Conservation (phyloP, 2,888 invertebrate genomes). For the Lamellibrachia satsuma region DNA sequence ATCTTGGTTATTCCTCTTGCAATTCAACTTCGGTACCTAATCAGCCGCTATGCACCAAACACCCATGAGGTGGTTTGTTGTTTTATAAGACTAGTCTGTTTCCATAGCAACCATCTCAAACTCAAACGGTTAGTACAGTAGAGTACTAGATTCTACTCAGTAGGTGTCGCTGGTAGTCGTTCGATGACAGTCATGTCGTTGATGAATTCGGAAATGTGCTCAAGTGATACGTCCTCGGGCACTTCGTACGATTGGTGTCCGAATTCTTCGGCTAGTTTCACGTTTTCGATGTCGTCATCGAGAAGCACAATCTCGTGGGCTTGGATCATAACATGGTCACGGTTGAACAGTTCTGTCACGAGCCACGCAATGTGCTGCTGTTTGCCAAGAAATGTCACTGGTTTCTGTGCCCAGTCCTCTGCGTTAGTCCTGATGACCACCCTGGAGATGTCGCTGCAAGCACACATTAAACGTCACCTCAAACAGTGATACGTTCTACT, state of each 20-base stretch:
- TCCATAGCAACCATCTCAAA: background rate
- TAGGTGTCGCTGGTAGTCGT: background rate
- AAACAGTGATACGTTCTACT: conserved; percentile 40
- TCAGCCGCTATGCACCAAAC: background rate
- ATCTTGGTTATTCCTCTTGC: background rate
- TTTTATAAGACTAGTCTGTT: background rate
- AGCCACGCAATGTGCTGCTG: conserved; percentile 56
- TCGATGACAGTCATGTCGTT: conserved; percentile 23
- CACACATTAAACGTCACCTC: conserved; percentile 30
- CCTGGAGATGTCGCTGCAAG: conserved; percentile 48
- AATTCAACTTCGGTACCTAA: background rate
- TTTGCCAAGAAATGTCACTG: conserved; percentile 45
- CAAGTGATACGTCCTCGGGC: conserved; percentile 43
- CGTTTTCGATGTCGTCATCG: conserved; percentile 56
- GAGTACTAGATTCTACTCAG: background rate
- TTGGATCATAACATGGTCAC: conserved; percentile 48
- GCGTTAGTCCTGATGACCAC: conserved; percentile 57
- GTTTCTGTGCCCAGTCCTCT: conserved; percentile 44
- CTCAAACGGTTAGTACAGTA: background rate
- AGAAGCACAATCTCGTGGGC: conserved; percentile 53
- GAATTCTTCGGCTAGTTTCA: conserved; percentile 53
- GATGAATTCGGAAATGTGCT: conserved; percentile 31
- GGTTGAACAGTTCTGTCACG: conserved; percentile 51
- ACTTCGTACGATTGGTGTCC: conserved; percentile 54
- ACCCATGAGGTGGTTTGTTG: background rate